Base-by-base conservation (phyloP, 2,797 vertebrate genomes). In the Phataginus tetradactyla region DNA sequence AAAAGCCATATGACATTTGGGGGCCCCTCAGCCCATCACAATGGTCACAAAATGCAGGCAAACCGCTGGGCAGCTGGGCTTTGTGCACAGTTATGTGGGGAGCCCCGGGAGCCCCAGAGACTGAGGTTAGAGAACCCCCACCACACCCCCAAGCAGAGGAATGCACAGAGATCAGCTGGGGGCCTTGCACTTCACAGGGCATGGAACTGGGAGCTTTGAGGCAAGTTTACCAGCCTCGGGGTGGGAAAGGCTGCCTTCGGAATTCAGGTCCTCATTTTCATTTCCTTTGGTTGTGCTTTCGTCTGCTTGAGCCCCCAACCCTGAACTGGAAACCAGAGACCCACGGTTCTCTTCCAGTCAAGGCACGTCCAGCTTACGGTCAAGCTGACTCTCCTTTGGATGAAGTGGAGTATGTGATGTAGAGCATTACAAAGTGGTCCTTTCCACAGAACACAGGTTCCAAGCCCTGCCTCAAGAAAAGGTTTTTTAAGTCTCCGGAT, bases 401-500 rank as follows among this genome's bases (percentile, higher is more conserved):
- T 2, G 51, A 23, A 18, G 55, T 1, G 13, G 42, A 12, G 10
- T 4, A 0, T 3, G 15, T 25, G 5, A 1, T 1, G 6, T 0
- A 6, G 34, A 39, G 14, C 0, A 0, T 45, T 1, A 34, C 2
- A 21, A 7, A 21, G 18, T 0, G 1, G 32, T 3, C 18, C 29
- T 63, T 20, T 42, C 45, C n/a, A 12, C 55, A 21, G 42, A 57
- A 5, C n/a, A n/a, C 25, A 84, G 32, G 8, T 15, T 4, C 68
- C 61, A 15, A 42, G 39, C 37, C 72, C 74, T 0, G 4, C 3
- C 37, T 53, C 12, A 0, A 25, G 34, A 39, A 42, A 29, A 39
- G 49, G n/a, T 29, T 34, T 27, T 17, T 14, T 3, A 12, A 37
- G 20, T 55, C 78, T 39, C 69, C 4, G 4, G 21, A 39, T 1